Evolutionary conservation across 2,797 vertebrate genomes (phyloP).

Genomic region (Acridotheres tristis): DNA sequence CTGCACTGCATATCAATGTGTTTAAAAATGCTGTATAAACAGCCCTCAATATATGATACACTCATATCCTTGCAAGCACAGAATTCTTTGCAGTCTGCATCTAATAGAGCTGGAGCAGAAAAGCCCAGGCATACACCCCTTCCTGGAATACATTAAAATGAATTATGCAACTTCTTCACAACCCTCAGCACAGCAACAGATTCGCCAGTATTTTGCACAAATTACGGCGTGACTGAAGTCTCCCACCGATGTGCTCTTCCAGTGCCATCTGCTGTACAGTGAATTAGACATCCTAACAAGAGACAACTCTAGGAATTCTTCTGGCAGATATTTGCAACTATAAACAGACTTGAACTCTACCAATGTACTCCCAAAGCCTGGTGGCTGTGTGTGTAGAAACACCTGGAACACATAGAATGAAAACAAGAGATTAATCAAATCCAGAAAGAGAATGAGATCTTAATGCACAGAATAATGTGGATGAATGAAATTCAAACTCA

Average conservation of each 20-base stretch:
- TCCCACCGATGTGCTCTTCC: constrained; percentile 6
- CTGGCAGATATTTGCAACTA: neutral
- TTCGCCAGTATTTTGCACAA: neutral
- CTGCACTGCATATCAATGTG: neutral
- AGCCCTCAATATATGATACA: neutral
- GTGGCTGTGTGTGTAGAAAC: neutral
- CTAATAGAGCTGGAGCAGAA: neutral
- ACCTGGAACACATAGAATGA: neutral
- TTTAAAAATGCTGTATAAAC: neutral
- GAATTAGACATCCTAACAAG: neutral
- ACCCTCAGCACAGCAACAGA: neutral
- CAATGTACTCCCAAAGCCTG: neutral
- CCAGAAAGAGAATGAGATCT: neutral
- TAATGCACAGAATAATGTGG: neutral
- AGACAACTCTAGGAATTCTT: neutral
- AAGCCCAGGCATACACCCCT: neutral
- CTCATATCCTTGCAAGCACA: neutral
- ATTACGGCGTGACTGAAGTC: neutral
- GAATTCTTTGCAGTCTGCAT: neutral
- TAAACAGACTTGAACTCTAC: neutral
- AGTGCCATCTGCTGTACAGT: constrained; percentile 46
- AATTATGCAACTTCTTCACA: neutral
- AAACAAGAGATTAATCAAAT: neutral
- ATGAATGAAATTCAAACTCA: neutral
- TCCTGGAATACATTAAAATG: neutral